phyloP scores from a whole-genome alignment of 2,888 invertebrate genomes.

The Hartigia nigra region DNA sequence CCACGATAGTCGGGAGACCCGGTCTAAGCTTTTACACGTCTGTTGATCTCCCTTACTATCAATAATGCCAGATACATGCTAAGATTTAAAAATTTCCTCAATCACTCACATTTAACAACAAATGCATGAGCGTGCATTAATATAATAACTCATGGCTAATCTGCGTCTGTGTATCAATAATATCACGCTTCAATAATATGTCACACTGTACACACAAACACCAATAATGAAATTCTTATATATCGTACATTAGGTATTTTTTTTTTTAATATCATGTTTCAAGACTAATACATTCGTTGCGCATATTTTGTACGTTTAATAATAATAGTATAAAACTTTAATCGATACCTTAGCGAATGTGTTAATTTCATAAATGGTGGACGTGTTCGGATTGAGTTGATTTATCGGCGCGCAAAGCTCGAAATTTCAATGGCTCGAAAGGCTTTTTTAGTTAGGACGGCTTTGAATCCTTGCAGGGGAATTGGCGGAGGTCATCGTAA shows the following conservation, averaged over 20 bases:
- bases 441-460: conserved; percentile 35
- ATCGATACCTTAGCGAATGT: background rate
- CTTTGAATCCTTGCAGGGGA: conserved; percentile 67
- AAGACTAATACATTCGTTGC: background rate
- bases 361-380: background rate
- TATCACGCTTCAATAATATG: background rate
- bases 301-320: background rate
- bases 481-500: conserved; percentile 68
- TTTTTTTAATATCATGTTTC: background rate
- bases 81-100: background rate
- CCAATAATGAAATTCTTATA: background rate
- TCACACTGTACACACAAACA: background rate
- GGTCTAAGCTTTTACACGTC: background rate
- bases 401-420: background rate
- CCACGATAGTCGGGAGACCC: background rate
- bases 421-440: background rate
- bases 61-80: background rate
- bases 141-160: conserved; percentile 12
- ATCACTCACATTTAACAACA: background rate
- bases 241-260: background rate
- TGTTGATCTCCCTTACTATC: background rate
- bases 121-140: background rate
- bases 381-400: background rate
- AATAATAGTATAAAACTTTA: background rate
- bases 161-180: background rate